Percentiles rank a stretch among this genome's conserved stretches.
Conservation (phyloP, 2,113 vertebrate genomes). For the Paradisaea rubra region DNA sequence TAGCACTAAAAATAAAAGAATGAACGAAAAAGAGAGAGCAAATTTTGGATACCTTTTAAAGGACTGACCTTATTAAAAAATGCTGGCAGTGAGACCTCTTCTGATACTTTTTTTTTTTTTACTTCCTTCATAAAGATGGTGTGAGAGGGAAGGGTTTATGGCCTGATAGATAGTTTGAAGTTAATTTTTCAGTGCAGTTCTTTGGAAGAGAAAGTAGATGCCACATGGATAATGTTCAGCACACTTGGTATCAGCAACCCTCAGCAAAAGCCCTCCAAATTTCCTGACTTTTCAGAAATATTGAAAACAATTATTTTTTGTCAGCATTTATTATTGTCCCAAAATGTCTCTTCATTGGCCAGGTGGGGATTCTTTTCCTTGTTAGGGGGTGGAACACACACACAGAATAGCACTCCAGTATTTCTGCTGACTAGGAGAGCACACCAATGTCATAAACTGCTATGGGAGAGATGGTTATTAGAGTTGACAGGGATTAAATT, state of each 20-base stretch:
- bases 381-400: neutral
- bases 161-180: neutral
- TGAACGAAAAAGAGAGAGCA: conserved; percentile 66
- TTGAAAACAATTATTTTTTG: neutral
- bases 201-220: conserved; percentile 3
- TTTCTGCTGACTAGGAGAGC: neutral
- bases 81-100: conserved; percentile 27
- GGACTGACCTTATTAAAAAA: conserved; percentile 24
- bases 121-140: conserved; percentile 45
- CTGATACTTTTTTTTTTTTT: neutral
- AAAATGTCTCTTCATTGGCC: neutral
- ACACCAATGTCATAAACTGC: neutral
- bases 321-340: neutral
- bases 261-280: neutral
- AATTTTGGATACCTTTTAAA: conserved; percentile 52
- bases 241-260: neutral
- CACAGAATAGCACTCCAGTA: neutral
- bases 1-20: conserved; percentile 72
- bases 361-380: neutral
- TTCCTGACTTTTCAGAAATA: neutral
- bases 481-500: neutral
- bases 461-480: neutral
- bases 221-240: neutral
- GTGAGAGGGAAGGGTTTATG: conserved; percentile 22
- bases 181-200: neutral